These are phyloP conservation scores for Trachelus tabidus DNA, from an alignment of 2,888 invertebrate genomes.

Conservation along the genomic window DNA sequence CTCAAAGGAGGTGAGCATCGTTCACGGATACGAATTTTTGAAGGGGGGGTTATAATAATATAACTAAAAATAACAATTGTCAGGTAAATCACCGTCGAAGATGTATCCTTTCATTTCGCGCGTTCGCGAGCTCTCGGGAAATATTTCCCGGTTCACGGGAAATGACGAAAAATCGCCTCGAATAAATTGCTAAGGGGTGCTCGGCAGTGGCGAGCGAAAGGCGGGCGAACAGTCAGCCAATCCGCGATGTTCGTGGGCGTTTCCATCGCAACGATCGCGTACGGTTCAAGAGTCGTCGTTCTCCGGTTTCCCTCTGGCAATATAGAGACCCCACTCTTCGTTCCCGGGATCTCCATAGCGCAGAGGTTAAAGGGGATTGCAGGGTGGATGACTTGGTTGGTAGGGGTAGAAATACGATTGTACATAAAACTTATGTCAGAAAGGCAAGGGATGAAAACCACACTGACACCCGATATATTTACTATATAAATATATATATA, in stretches of 20 bases:
- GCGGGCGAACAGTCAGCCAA: conserved; percentile 24
- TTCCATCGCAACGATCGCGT: background rate
- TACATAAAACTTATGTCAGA: background rate
- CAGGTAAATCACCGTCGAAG: background rate
- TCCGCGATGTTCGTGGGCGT: conserved; percentile 3
- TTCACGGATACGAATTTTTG: background rate
- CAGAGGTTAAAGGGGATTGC: background rate
- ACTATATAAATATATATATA: background rate
- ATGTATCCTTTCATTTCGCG: background rate
- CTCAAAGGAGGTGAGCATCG: background rate
- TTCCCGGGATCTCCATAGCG: background rate
- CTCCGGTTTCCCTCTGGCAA: background rate
- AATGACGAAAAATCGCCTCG: conserved; percentile 47
- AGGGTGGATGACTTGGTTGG: background rate
- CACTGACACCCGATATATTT: background rate
- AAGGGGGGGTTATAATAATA: background rate
- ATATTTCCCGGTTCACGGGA: background rate
- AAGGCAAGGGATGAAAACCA: background rate
- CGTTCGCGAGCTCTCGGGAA: background rate
- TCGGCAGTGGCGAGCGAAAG: conserved; percentile 28
- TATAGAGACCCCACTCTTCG: background rate
- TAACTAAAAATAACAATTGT: background rate
- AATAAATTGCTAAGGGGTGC: conserved; percentile 41
- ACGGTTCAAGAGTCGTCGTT: background rate
- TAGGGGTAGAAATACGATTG: background rate